Evolutionary conservation across 2,113 vertebrate species (phyloP), one percentile per base, ranked within the genome.

Genomic region (Erinaceus europaeus): DNA sequence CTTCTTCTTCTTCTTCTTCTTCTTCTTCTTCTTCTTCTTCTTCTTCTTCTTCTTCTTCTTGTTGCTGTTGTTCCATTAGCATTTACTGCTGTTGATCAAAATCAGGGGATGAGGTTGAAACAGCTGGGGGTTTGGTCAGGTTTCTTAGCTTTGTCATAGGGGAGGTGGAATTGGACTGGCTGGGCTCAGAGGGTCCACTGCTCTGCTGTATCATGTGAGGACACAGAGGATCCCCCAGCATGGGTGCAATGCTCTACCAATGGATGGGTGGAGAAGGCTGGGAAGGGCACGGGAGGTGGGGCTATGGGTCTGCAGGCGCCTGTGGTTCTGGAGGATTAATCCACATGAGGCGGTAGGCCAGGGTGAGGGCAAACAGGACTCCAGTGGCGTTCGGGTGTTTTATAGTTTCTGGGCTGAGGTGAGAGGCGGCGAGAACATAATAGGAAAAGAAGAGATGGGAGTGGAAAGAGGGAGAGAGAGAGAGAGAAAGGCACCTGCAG

Each of bases 51-150:
- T n/a, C 92, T 88, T 5, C 71, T 92, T 87, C 85, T 85, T 89
- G 73, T 86, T 73, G 11, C 52, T 91, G 59, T 25, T 93, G 93
- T 94, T 55, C 74, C 93, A 59, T 91, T 95, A 91, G 61, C 55
- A 13, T 85, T 92, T 81, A 48, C 86, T 91, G 61, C 62, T 75
- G 20, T 64, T 1, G 29, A 64, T 92, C 81, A 90, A 86, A 95
- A 91, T 64, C 21, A 29, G 42, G 59, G 86, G 81, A 75, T 53
- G 81, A 93, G 88, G 78, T 83, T 38, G 78, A 68, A 78, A 67
- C 4, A 36, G 38, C 48, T 80, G 84, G 80, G 59, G n/a, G 29
- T 91, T 90, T 88, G 81, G 82, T 93, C 44, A 13, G 61, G 18
- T 62, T 84, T 36, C 5, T 0, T 68, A 3, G 6, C 82, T 85